Evolutionary conservation across 2,888 invertebrate species (phyloP).

Genomic region (Caenorhabditis sp.): DNA sequence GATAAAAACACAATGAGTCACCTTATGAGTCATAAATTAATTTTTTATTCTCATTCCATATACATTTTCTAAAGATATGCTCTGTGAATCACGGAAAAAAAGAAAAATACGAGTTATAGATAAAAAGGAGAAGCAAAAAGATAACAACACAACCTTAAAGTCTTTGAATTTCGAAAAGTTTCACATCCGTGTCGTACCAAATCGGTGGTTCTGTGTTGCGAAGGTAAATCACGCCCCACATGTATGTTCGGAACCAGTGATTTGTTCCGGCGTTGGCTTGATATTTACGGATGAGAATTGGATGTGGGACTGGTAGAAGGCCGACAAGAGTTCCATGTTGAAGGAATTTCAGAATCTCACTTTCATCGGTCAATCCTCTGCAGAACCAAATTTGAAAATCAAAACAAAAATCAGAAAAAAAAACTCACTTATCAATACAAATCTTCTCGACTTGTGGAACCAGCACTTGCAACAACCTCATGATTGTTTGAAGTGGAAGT

Average conservation of each 20-base stretch:
- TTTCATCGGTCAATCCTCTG: slow-evolving; percentile 97
- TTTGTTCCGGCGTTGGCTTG: slow-evolving; percentile 96
- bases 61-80: background rate
- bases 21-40: background rate
- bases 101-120: background rate
- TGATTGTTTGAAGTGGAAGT: slow-evolving; percentile 96
- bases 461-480: slow-evolving; percentile 94
- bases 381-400: slow-evolving; percentile 20
- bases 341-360: slow-evolving; percentile 96
- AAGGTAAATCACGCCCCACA: slow-evolving; percentile 98
- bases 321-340: slow-evolving; percentile 98
- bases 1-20: background rate
- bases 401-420: background rate
- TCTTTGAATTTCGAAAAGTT: slow-evolving; percentile 93
- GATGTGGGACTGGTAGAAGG: slow-evolving; percentile 95
- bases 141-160: background rate
- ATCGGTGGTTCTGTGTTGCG: slow-evolving; percentile 98
- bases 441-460: slow-evolving; percentile 99
- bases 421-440: slow-evolving; percentile 92
- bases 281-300: slow-evolving; percentile 96
- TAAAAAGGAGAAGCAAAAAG: background rate
- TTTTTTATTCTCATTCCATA: background rate
- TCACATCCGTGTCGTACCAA: slow-evolving; percentile 99
- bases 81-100: background rate
- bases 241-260: slow-evolving; percentile 98